phyloP scores from a whole-genome alignment of 2,888 invertebrate species.

The Drosophila algonquin region DNA sequence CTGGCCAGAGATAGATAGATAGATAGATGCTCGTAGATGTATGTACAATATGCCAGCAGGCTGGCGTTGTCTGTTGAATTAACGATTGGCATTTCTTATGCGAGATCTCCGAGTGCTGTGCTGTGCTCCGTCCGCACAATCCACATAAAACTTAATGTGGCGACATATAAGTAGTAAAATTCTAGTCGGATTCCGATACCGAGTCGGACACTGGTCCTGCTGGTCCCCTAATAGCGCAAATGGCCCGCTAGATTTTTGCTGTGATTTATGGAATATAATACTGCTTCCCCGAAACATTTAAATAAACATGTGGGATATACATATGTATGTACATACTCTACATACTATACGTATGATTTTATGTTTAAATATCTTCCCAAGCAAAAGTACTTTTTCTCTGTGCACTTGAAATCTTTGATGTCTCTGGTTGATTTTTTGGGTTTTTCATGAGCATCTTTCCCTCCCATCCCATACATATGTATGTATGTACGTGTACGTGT shows the following conservation, averaged over 20 bases:
- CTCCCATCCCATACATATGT: too few species aligned
- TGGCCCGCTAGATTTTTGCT: slow-evolving; percentile 60
- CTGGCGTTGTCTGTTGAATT: neutral
- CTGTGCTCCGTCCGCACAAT: slow-evolving; percentile 11
- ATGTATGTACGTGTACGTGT: too few species aligned
- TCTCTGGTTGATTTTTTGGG: slow-evolving; percentile 11
- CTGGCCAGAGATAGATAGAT: slow-evolving; percentile 19
- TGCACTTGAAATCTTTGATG: slow-evolving; percentile 50
- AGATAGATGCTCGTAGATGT: slow-evolving; percentile 2
- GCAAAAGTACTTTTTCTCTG: slow-evolving; percentile 36
- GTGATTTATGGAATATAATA: slow-evolving; percentile 73
- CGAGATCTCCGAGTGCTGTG: neutral
- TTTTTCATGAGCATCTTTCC: slow-evolving; percentile 29
- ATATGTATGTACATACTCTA: too few species aligned
- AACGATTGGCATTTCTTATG: neutral
- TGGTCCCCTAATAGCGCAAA: slow-evolving; percentile 46
- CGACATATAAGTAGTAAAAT: slow-evolving; percentile 45
- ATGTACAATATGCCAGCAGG: too few species aligned
- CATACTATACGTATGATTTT: neutral
- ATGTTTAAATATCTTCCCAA: slow-evolving; percentile 10
- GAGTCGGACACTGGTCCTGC: slow-evolving; percentile 47
- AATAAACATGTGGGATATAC: slow-evolving; percentile 4
- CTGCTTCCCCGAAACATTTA: slow-evolving; percentile 46
- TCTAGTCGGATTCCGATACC: slow-evolving; percentile 26
- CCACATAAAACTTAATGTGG: slow-evolving; percentile 65